Conservation (phyloP, 1,140 invertebrate species). For the Archegozetes longisetosus region DNA sequence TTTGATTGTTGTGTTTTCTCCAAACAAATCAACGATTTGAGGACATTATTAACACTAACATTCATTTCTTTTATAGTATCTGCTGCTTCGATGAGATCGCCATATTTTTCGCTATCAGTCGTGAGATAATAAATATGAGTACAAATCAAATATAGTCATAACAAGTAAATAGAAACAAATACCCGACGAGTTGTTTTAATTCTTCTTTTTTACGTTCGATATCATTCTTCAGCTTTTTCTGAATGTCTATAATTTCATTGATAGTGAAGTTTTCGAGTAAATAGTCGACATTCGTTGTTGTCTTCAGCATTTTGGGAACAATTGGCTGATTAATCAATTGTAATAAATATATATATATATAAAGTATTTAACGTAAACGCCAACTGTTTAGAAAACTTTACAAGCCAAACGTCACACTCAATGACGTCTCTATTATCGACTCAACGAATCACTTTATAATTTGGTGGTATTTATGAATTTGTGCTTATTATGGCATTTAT, state of each 20-base stretch:
- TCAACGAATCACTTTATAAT: too few species aligned
- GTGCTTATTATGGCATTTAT: too few species aligned
- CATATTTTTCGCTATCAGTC: conserved; percentile 10
- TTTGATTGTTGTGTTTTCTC: background rate
- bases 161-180: background rate
- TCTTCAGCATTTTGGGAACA: too few species aligned
- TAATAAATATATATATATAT: too few species aligned
- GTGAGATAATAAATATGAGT: background rate
- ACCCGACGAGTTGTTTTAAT: conserved; percentile 11
- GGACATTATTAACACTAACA: background rate
- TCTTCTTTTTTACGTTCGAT: conserved; percentile 11
- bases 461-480: too few species aligned
- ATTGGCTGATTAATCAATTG: too few species aligned
- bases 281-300: conserved; percentile 10
- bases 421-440: too few species aligned
- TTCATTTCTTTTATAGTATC: conserved; percentile 15
- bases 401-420: too few species aligned
- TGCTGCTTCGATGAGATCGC: conserved; percentile 9
- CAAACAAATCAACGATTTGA: conserved; percentile 1
- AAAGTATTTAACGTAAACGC: too few species aligned
- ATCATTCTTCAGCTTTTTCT: conserved; percentile 7
- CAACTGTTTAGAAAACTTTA: too few species aligned
- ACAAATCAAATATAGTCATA: background rate
- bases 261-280: conserved; percentile 5
- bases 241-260: conserved; percentile 3